phyloP scores from a whole-genome alignment of 2,113 vertebrate genomes.

The Rutilus rutilus region DNA sequence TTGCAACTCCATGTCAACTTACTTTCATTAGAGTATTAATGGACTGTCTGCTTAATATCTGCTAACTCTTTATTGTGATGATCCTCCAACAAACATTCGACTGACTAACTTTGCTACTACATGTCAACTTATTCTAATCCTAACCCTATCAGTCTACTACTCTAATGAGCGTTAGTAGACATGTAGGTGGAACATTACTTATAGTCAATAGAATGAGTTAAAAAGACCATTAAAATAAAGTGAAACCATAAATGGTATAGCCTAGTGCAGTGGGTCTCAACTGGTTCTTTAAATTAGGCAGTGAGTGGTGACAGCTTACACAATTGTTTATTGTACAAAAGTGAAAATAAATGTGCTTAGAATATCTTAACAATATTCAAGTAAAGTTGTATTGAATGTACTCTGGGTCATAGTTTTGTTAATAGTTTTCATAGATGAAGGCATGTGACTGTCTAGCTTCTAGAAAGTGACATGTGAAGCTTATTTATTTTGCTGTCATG shows the following conservation, averaged over 20 bases:
- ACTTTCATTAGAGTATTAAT: no score
- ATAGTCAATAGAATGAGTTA: no score
- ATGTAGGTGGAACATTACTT: no score
- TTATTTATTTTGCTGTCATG: not conserved
- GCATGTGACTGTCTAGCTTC: not conserved
- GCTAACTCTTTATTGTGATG: no score
- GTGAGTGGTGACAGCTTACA: not conserved
- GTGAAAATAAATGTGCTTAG: not conserved
- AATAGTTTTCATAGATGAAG: not conserved
- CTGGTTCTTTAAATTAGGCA: not conserved
- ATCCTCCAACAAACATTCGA: no score
- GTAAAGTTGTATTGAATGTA: not conserved
- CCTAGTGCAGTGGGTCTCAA: not conserved
- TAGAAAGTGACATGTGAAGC: not conserved
- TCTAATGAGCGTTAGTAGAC: no score
- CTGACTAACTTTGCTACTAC: no score
- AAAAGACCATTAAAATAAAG: no score
- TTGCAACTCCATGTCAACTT: no score
- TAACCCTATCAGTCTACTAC: no score
- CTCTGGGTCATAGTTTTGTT: not conserved
- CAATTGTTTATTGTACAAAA: not conserved
- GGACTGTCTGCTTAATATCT: no score
- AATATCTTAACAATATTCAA: not conserved
- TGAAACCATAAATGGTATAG: not conserved
- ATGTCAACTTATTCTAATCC: no score